phyloP scores from a whole-genome alignment of 2,797 vertebrate species.

The Lates japonicus region DNA sequence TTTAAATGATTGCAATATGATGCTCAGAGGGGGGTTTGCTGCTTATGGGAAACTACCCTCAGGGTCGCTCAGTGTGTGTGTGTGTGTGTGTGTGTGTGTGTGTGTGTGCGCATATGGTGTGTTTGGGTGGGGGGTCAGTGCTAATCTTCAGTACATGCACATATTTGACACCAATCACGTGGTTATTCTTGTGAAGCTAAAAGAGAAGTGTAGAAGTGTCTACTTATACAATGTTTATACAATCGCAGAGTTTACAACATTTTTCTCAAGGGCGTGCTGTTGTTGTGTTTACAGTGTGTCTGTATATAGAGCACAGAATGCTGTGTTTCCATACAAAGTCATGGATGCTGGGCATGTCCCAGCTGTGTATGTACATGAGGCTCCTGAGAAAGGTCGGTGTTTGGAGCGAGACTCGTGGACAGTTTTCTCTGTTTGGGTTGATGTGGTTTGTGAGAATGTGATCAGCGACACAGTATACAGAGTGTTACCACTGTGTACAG shows the following conservation, averaged over 20 bases:
- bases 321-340: constrained; percentile 41
- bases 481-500: constrained; percentile 2
- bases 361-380: constrained; percentile 19
- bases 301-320: constrained; percentile 18
- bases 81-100: constrained; percentile 22
- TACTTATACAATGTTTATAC: constrained; percentile 28
- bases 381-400: constrained; percentile 5
- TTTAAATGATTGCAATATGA: constrained; percentile 77
- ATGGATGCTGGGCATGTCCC: constrained; percentile 1
- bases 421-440: constrained; percentile 19
- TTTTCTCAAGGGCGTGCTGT: constrained; percentile 14
- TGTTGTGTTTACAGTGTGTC: constrained; percentile 49
- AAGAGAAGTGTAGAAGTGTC: constrained; percentile 36
- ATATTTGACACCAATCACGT: constrained; percentile 59
- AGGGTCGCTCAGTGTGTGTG: constrained; percentile 23
- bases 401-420: not conserved
- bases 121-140: constrained; percentile 39
- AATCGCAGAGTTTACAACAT: constrained; percentile 30
- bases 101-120: constrained; percentile 11
- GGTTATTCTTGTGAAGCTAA: constrained; percentile 51
- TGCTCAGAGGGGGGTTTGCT: constrained; percentile 43
- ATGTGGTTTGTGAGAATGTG: constrained; percentile 31
- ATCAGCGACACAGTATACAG: constrained; percentile 15
- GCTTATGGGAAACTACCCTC: constrained; percentile 65
- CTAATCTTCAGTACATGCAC: constrained; percentile 52